Base-by-base conservation (phyloP, 2,113 vertebrate genomes). In the Hirundichthys speculiger region DNA sequence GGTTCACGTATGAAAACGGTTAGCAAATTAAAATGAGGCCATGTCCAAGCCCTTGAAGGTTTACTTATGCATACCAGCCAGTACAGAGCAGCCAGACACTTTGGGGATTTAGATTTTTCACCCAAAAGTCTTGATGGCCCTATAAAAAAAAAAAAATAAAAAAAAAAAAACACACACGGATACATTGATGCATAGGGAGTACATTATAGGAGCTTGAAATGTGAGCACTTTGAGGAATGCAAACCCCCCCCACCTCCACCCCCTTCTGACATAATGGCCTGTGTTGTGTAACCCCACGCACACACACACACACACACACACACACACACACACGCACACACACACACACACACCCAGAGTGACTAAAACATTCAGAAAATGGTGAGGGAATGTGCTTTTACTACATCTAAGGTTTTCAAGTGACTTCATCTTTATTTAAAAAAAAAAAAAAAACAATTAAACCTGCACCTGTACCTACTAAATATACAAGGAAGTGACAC, bases 211-310 rank as follows among this genome's bases (percentile, higher is more conserved):
- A 49, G 60, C 49, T 47, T 0, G 83, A 81, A 91, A 92, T 61
- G 40, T 38, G 83, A 91, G 47, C 72, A 50, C 53, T 11, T 25
- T 39, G 57, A 83, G 80, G 87, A 90, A 90, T 88, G 85, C 64
- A 59, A 62, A 56, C 79, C 79, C 82, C 69, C 46, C 3, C 4
- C 30, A 27, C 3, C 25, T 27, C 25, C 6, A 38, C 63, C 54
- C 58, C 71, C 43, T 61, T 69, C 63, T 75, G 66, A 59, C 25
- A 83, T 76, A 80, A 77, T 76, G 73, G 77, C 73, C 73, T 70
- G 64, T 76, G 69, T 73, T 82, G 80, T 74, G 75, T 75, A 79
- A 84, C 65, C 74, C 54, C 24, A 39, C 65, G 50, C 53, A 59
- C 27, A 71, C 75, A 75, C 67, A 66, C 25, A 27, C 25, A 27